A percentile compares a stretch with the other conserved stretches of the same genome.
These are phyloP conservation scores for Etheostoma nigrum DNA, from an alignment of 2,797 vertebrate species.

Conservation along the genomic window DNA sequence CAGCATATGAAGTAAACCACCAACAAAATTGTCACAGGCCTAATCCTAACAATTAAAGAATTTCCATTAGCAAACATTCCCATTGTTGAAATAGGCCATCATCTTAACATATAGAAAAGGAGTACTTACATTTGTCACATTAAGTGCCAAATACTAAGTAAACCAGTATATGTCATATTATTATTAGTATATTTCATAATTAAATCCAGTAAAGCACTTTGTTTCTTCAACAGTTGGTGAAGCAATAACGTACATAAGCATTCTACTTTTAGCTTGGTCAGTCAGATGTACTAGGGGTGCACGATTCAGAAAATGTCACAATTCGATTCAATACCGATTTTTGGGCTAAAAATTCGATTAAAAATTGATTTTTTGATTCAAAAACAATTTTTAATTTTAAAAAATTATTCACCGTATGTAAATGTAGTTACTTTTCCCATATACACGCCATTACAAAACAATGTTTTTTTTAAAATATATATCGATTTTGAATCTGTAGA, in stretches of 20 bases:
- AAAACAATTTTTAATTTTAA: no score
- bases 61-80: not conserved
- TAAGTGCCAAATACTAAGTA: not conserved
- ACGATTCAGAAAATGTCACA: no score
- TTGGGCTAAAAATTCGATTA: no score
- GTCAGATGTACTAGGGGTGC: conserved; percentile 1
- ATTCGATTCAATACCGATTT: no score
- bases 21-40: no score
- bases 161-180: not conserved
- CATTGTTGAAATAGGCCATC: not conserved
- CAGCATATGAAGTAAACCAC: no score
- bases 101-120: not conserved
- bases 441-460: no score
- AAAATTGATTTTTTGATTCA: no score
- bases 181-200: not conserved
- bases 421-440: no score
- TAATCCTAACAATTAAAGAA: not conserved
- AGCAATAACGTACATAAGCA: not conserved
- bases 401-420: no score
- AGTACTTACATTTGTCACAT: not conserved
- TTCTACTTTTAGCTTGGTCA: conserved; percentile 14
- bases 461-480: no score
- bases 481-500: no score
- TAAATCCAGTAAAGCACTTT: not conserved
- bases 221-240: not conserved